These are phyloP conservation scores for Myiopsitta monachus DNA, from an alignment of 2,113 vertebrate genomes.

Conservation along the genomic window DNA sequence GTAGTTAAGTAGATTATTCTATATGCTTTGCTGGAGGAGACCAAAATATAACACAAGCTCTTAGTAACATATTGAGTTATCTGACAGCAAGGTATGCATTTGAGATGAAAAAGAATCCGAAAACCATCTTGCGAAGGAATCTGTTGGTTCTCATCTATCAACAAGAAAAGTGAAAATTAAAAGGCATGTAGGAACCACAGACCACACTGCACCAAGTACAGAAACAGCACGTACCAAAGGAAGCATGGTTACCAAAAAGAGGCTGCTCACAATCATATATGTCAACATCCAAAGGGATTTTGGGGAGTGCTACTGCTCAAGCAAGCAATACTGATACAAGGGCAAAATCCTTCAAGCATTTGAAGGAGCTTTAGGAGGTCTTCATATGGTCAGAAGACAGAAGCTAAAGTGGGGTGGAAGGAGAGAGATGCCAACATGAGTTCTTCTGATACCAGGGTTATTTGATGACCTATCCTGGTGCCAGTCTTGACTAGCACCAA, in stretches of 20 bases:
- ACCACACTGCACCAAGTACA: neutral
- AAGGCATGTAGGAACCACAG: neutral
- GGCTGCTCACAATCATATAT: neutral
- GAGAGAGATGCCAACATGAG: neutral
- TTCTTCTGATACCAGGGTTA: neutral
- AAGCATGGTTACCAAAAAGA: neutral
- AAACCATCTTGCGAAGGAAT: neutral
- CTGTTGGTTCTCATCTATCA: neutral
- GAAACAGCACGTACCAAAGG: neutral
- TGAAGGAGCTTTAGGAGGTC: neutral
- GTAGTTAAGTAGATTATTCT: neutral
- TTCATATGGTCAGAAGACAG: neutral
- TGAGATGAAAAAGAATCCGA: neutral
- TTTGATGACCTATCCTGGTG: neutral
- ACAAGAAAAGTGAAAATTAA: neutral
- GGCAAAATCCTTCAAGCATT: neutral
- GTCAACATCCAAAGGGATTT: neutral
- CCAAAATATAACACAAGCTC: neutral
- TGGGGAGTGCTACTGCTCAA: neutral
- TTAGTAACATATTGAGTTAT: neutral
- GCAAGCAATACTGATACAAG: neutral
- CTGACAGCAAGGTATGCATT: neutral
- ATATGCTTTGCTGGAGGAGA: neutral
- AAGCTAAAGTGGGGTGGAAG: neutral
- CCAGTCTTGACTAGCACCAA: neutral